These are phyloP conservation scores for Sceloporus tristichus DNA, from an alignment of 2,113 vertebrate genomes.

Conservation along the genomic window DNA sequence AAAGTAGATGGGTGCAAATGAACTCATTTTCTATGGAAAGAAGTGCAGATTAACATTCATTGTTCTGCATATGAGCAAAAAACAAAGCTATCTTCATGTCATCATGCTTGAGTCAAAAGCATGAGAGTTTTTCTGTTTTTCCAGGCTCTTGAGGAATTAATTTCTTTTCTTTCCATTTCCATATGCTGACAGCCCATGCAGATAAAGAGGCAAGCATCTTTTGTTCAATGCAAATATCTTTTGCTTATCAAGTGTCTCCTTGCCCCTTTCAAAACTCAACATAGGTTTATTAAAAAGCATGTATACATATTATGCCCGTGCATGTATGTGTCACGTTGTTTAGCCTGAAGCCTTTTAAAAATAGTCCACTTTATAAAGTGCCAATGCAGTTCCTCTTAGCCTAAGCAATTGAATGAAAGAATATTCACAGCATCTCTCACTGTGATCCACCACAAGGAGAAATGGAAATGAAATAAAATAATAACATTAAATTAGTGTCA, in stretches of 20 bases:
- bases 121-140: not conserved
- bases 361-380: not conserved
- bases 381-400: not conserved
- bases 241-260: not conserved
- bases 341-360: not conserved
- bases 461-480: not conserved
- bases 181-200: not conserved
- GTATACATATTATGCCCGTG: not conserved
- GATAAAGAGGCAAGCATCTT: not conserved
- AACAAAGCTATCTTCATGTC: not conserved
- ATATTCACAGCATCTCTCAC: not conserved
- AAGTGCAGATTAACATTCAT: not conserved
- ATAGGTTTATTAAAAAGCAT: constrained; percentile 20
- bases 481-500: not conserved
- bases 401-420: not conserved
- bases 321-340: not conserved
- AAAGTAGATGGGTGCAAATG: not conserved
- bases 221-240: not conserved
- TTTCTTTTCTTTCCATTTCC: constrained; percentile 41
- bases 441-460: constrained; percentile 1
- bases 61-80: not conserved
- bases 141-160: not conserved
- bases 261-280: constrained; percentile 9
- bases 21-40: not conserved
- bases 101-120: not conserved